Base-by-base conservation (phyloP, 2,797 vertebrate species). In the Aplochiton taeniatus region DNA sequence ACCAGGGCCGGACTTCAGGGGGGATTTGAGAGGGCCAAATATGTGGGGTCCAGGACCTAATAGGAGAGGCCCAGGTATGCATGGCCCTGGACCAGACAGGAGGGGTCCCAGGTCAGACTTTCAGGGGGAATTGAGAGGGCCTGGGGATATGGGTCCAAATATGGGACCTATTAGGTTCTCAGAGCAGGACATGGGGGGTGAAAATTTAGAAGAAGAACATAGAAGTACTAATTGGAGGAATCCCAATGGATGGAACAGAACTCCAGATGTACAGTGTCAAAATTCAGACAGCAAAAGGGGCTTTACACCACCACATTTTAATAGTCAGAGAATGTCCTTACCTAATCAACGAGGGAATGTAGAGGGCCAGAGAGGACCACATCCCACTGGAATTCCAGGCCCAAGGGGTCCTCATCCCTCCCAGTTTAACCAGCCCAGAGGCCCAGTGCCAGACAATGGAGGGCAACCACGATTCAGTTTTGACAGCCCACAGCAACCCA, bases 401-500 rank as follows among this genome's bases (percentile, higher is more conserved):
- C 64, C 72, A 53, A 61, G 56, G 64, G 70, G 83, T 68, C 68
- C 73, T 69, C 76, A 69, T 69, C 66, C 68, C 57, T 68, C 68
- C 62, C 74, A 42, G 1, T 74, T 74, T 60, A 83, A 80, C 75
- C 82, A 67, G 11, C 61, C 81, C 51, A 52, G 46, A 45, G 82
- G 78, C 65, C 80, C 71, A 61, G 51, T 72, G 18, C 47, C 85
- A 68, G 92, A 90, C 42, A 90, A 87, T 60, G 86, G 72, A 1
- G 91, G 85, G 49, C 89, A 88, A 20, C 49, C 77, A 0, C 58
- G 81, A 4, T 88, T 88, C 55, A 79, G 76, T 76, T 92, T 93
- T 70, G 90, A 91, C 19, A 86, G 82, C 55, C 88, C 84, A 9
- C 93, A 90, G 78, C 87, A 91, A 4, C 78, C 72, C 0, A 93